Evolutionary conservation across 2,888 invertebrate species (phyloP).

Genomic region (Endomychus coccineus): DNA sequence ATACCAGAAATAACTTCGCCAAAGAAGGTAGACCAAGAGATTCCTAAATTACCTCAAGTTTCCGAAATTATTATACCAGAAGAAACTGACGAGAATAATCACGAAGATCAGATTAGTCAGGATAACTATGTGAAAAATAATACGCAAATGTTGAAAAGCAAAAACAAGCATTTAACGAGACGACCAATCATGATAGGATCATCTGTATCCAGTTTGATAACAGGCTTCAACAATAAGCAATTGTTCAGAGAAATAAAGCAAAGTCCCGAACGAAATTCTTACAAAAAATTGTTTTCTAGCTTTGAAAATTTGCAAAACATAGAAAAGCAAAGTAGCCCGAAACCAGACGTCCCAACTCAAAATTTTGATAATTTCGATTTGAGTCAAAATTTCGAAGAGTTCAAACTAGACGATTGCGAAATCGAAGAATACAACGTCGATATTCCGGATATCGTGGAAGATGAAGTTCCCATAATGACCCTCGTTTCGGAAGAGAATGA

Average conservation of each 20-base stretch:
- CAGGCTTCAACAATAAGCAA: conserved; percentile 42
- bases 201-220: conserved; percentile 51
- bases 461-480: conserved; percentile 10
- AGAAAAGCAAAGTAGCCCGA: conserved; percentile 30
- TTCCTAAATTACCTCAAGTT: conserved; percentile 68
- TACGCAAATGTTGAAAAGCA: conserved; percentile 42
- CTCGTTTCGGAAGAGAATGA: conserved; percentile 9
- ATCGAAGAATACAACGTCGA: conserved; percentile 42
- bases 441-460: conserved; percentile 17
- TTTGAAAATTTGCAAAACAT: conserved; percentile 41
- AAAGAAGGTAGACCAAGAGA: conserved; percentile 50
- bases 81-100: conserved; percentile 29
- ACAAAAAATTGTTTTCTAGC: conserved; percentile 38
- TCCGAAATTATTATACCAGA: conserved; percentile 67
- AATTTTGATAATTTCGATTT: conserved; percentile 54
- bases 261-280: conserved; percentile 3
- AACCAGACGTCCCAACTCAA: conserved; percentile 9
- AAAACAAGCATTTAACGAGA: conserved; percentile 45
- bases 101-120: conserved; percentile 35
- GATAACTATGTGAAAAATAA: conserved; percentile 44
- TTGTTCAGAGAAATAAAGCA: conserved; percentile 51
- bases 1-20: conserved; percentile 28
- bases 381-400: conserved; percentile 72
- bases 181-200: conserved; percentile 56
- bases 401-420: conserved; percentile 68